These are phyloP conservation scores for Carlito syrichta DNA, from an alignment of 2,113 vertebrate species.

Conservation along the genomic window DNA sequence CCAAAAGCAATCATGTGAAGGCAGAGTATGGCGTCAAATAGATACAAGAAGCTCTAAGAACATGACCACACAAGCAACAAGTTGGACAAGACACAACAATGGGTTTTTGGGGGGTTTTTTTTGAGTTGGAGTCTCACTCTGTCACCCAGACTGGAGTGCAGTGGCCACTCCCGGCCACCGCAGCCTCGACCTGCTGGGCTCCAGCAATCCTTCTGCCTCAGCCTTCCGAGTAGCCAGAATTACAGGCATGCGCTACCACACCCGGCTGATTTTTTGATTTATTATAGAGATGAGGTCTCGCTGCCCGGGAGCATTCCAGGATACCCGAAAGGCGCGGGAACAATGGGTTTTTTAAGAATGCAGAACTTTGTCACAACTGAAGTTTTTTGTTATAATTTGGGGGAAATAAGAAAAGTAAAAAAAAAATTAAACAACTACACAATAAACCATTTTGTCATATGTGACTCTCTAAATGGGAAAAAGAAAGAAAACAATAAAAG, in stretches of 20 bases:
- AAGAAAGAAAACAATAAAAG: neutral
- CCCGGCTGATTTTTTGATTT: too few species aligned
- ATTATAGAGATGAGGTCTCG: too few species aligned
- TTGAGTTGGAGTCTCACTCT: too few species aligned
- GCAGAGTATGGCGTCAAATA: neutral
- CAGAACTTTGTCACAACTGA: neutral
- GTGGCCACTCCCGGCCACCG: too few species aligned
- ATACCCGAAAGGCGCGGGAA: too few species aligned
- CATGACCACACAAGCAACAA: neutral
- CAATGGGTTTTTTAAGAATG: neutral
- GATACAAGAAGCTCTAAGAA: neutral
- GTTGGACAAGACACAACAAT: neutral
- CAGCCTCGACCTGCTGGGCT: too few species aligned
- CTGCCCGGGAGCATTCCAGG: too few species aligned
- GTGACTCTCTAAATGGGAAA: neutral
- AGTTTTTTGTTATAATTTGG: neutral
- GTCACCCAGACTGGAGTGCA: too few species aligned
- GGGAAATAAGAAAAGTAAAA: neutral
- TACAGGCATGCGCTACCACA: too few species aligned
- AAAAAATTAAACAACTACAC: neutral
- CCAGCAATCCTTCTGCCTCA: too few species aligned
- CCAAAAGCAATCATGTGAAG: neutral
- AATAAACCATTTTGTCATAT: neutral
- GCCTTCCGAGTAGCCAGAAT: too few species aligned
- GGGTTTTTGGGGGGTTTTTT: too few species aligned